Base-by-base conservation (phyloP, 2,888 invertebrate species). In the Leptodirus hochenwartii region DNA sequence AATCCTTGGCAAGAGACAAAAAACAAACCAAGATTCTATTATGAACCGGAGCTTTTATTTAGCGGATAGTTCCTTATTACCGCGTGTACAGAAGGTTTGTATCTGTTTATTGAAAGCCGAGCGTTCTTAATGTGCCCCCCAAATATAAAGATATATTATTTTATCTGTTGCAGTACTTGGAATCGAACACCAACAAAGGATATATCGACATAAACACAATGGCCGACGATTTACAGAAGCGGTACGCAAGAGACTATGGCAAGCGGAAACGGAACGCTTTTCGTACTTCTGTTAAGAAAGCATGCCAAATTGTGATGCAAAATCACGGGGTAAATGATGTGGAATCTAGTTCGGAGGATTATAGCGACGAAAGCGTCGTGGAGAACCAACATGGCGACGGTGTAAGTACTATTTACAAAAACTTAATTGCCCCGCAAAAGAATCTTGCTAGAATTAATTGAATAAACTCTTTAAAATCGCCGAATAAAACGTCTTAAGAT, bases 171-270 rank as follows among this genome's bases (percentile, higher is more conserved):
- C 43, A 79, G 66, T 84, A 84, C 51, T 63, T 85, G 44, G 77
- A 77, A 39, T 74, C 75, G 43, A 79, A 82, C 59, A 74, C 75
- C 37, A 73, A 79, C 44, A 73, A 78, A 54, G 73, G 74, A 5
- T 79, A 73, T 50, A 69, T 85, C 39, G 81, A 85, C 62, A 75
- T 84, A 33, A 72, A 75, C 48, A 69, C 73, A 47, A 82, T 87
- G 79, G 78, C 82, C 42, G 76, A 77, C 50, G 67, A 70, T 42
- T 62, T 87, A 30, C 78, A 79, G 58, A 67, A 64, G 43, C 69
- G 68, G 42, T 72, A 69, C 46, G 15, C 32, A 3, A 61, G 72
- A 31, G 87, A 88, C 46, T 90, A 88, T 58, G 66, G 67, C 33
- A 72, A 74, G 45, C 74, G 79, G 46, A 85, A 85, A 56, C 66